These are phyloP conservation scores for Macrobrachium nipponense DNA, from an alignment of 1,140 invertebrate species.

Conservation along the genomic window DNA sequence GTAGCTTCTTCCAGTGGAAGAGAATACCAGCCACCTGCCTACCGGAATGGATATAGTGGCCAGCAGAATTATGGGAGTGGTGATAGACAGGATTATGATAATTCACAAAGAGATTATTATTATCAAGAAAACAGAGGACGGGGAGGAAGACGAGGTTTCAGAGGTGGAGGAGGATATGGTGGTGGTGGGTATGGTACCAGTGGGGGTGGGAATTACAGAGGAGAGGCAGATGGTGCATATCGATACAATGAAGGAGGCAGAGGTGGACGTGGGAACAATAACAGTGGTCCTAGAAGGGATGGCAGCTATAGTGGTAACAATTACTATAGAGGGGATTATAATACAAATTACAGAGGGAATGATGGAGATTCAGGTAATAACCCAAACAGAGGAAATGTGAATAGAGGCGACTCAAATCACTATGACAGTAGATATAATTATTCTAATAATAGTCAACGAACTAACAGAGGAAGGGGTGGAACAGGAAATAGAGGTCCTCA, in stretches of 20 bases:
- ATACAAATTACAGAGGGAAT: conserved; percentile 10
- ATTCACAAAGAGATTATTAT: conserved; percentile 6
- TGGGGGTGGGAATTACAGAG: not conserved
- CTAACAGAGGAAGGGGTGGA: conserved; percentile 4
- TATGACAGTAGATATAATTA: conserved; percentile 31
- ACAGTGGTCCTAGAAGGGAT: conserved; percentile 15
- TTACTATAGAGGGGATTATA: conserved; percentile 15
- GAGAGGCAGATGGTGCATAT: conserved; percentile 1
- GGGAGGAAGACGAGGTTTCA: conserved; percentile 1
- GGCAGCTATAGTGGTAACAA: conserved; percentile 12
- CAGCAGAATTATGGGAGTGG: conserved; percentile 32
- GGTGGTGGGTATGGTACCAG: not conserved
- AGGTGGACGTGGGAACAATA: conserved; percentile 28
- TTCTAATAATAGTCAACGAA: conserved; percentile 31
- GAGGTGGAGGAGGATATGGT: conserved; percentile 8
- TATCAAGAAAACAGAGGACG: conserved; percentile 15
- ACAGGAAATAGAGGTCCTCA: not conserved
- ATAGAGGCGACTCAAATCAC: conserved; percentile 1
- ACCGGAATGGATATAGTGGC: conserved; percentile 19
- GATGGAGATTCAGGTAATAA: not conserved
- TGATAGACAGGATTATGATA: not conserved
- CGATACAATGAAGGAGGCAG: conserved; percentile 20
- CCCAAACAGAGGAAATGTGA: not conserved
- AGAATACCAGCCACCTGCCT: conserved; percentile 3
- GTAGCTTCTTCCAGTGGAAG: not conserved